These are phyloP conservation scores for Caenorhabditis sulstoni DNA, from an alignment of 2,888 invertebrate species.

Conservation along the genomic window DNA sequence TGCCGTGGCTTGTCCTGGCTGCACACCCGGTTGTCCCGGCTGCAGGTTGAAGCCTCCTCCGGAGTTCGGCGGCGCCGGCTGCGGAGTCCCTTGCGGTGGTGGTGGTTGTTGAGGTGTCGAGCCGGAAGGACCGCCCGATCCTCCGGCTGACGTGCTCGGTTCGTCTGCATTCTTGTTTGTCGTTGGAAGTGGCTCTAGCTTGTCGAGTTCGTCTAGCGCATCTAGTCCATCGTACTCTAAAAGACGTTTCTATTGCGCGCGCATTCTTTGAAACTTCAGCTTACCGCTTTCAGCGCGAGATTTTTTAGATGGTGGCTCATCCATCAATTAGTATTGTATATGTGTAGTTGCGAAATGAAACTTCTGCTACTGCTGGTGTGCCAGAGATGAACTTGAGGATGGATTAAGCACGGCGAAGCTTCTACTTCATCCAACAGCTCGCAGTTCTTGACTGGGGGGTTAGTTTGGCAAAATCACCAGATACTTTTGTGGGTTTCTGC, in stretches of 20 bases:
- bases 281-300: conserved; percentile 60
- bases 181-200: conserved; percentile 71
- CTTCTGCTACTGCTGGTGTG: conserved; percentile 20
- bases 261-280: background rate
- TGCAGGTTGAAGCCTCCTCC: conserved; percentile 46
- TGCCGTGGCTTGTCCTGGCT: conserved; percentile 26
- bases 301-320: conserved; percentile 62
- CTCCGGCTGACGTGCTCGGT: conserved; percentile 54
- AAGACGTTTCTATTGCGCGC: background rate
- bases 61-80: conserved; percentile 20
- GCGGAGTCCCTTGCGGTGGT: conserved; percentile 39
- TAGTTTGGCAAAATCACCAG: conserved; percentile 52
- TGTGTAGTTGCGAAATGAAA: conserved; percentile 36
- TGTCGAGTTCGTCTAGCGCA: conserved; percentile 71
- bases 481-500: conserved; percentile 37
- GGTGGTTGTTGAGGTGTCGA: conserved; percentile 39
- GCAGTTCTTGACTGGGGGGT: conserved; percentile 35
- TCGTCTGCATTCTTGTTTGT: conserved; percentile 49
- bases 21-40: conserved; percentile 36
- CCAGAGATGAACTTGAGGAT: too few species aligned
- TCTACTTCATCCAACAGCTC: conserved; percentile 29
- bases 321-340: conserved; percentile 53
- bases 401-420: background rate
- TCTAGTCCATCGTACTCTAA: conserved; percentile 66
- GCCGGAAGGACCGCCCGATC: conserved; percentile 58